Conservation (phyloP, 2,888 invertebrate species). For the Chloroclystis v-ata region DNA sequence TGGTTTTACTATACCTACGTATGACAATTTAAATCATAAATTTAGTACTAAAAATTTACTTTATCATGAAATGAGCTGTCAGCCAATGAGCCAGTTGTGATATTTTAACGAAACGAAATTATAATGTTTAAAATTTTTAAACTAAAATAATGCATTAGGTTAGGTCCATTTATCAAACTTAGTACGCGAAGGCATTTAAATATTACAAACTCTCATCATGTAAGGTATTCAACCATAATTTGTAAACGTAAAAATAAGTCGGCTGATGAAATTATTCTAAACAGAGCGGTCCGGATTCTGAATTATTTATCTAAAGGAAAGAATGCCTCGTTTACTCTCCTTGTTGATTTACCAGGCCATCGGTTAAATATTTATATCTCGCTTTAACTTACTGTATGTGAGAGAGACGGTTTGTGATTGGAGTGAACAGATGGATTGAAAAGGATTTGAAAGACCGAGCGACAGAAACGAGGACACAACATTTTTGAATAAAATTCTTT, state of each 20-base stretch:
- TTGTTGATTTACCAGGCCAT: constrained; percentile 59
- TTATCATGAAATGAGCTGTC: no score
- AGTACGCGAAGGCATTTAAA: no score
- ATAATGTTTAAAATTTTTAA: no score
- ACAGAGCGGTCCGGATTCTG: constrained; percentile 51
- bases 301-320: constrained; percentile 56
- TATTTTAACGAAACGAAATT: no score
- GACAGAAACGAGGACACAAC: constrained; percentile 31
- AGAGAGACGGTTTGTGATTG: constrained; percentile 34
- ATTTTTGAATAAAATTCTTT: constrained; percentile 28
- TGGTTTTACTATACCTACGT: no score
- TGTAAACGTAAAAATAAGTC: constrained; percentile 32
- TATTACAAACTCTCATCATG: no score
- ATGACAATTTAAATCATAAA: no score
- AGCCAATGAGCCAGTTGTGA: no score
- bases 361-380: constrained; percentile 37
- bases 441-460: constrained; percentile 44
- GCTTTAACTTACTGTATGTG: constrained; percentile 28
- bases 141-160: no score
- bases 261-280: constrained; percentile 58
- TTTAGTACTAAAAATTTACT: no score
- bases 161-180: no score
- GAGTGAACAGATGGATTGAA: constrained; percentile 46
- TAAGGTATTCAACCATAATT: not conserved
- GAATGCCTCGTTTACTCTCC: constrained; percentile 53